Base-by-base conservation (phyloP, 2,797 vertebrate genomes). In the Gymnoscopelus microlampas region DNA sequence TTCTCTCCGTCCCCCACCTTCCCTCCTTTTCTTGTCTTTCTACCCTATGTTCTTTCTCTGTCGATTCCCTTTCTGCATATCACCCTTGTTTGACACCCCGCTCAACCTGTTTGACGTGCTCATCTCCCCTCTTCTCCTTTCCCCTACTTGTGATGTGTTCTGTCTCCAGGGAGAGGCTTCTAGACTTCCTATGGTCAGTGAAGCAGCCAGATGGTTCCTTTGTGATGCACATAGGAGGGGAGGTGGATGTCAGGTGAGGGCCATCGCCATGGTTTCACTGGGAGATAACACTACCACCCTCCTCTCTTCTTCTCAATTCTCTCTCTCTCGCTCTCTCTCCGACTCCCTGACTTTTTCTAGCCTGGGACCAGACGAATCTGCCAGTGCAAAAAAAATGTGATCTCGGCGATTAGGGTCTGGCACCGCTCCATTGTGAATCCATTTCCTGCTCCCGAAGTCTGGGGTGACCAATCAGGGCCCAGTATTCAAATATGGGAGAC, bases 171-270 rank as follows among this genome's bases (percentile, higher is more conserved):
- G 94, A 97, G 92, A 98, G 95, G 92, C 96, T 99, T 44, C 88
- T 96, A 76, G 92, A 95, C 71, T 98, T 97, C 88, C 89, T 99
- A 26, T 90, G 92, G 88, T 96, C 95, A 0, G 89, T 99, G 88
- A 99, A 97, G 89, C 97, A 98, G 85, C 93, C 95, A 0, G 94
- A 98, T 6, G 97, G 98, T 78, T 98, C 97, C 70, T 99, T 99
- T 70, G 93, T 97, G 89, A 99, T 99, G 97, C 98, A 99, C 0
- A 60, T 95, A 0, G 97, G 97, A 6, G 97, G 98, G 11, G 98
- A 99, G 86, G 96, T 98, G 88, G 98, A 99, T 0, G 96, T 99
- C 89, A 97, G 98, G 98, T 99, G 85, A 91, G 94, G 73, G 47
- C n/a, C 24, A 58, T 78, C 72, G 66, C 70, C 61, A 35, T 54